Evolutionary conservation across 2,113 vertebrate genomes (phyloP), one percentile per base, ranked within the genome.

Genomic region (Mixornis gularis): DNA sequence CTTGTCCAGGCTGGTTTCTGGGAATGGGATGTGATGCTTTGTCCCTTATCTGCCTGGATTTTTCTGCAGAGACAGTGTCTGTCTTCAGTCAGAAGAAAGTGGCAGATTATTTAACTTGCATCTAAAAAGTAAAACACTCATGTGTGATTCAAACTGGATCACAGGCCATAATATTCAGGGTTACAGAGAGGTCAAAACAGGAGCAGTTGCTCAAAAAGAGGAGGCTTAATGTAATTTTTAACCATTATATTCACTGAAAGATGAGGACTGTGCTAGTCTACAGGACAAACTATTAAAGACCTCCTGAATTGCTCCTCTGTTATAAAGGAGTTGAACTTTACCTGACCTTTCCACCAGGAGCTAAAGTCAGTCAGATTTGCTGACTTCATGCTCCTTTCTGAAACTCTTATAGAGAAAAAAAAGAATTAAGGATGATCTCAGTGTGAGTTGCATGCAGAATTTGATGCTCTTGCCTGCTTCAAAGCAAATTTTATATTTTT

Each of bases 321-420:
- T 85, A 72, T 59, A 79, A 81, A 82, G 52, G 68, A 89, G 29
- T 52, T 95, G 94, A 96, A 94, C 96, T 96, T 94, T 93, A 34
- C 44, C 46, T 93, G 94, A 95, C 94, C 95, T 93, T 94, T 93
- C 56, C 40, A 85, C 59, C 46, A 89, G 68, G 49, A 89, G 79
- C 48, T 79, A 60, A 91, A 51, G 48, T 89, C 78, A 70, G 26
- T 63, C 46, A 44, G 40, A 88, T 82, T 88, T 81, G 83, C 68
- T 93, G 87, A 92, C 71, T 87, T 72, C 62, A 32, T 49, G 59
- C 36, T 79, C 22, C 20, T 82, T 74, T 90, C 74, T 72, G 46
- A 71, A 89, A 41, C 22, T 41, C 6, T 72, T 40, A 15, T 5
- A 84, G 93, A 94, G 51, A 81, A 93, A 95, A 92, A 85, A 17